Evolutionary conservation across 2,888 invertebrate genomes (phyloP).

Genomic region (Ichneumon xanthorius): DNA sequence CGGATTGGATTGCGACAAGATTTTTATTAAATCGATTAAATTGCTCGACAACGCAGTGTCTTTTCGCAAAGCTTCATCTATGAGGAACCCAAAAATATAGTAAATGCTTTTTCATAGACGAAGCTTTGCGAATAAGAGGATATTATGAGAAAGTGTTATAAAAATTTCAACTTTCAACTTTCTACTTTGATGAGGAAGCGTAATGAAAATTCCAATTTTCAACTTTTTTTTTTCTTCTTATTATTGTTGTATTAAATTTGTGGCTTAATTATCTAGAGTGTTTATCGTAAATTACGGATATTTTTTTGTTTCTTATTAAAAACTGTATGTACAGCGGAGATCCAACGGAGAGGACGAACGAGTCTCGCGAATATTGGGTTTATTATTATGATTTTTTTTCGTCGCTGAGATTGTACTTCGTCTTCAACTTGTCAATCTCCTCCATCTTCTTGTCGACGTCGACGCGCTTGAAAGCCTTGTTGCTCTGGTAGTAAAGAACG

Average conservation of each 20-base stretch:
- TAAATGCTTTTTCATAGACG: no score
- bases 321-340: conserved; percentile 43
- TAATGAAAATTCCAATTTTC: no score
- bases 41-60: not conserved
- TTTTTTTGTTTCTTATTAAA: not conserved
- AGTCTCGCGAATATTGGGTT: not conserved
- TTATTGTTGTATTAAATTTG: conserved; percentile 4
- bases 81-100: no score
- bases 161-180: no score
- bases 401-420: conserved; percentile 89
- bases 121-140: no score
- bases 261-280: not conserved
- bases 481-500: conserved; percentile 99
- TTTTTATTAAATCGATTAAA: not conserved
- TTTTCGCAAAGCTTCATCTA: not conserved
- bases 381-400: conserved; percentile 77
- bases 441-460: conserved; percentile 98
- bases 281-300: conserved; percentile 31
- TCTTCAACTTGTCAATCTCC: conserved; percentile 97
- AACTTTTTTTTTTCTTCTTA: not conserved
- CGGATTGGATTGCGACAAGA: not conserved
- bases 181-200: no score
- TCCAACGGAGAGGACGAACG: not conserved
- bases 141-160: no score
- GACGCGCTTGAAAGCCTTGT: conserved; percentile 97